A percentile compares a stretch with the other conserved stretches of the same genome.
Conservation (phyloP, 2,113 vertebrate genomes). For the Capreolus pygargus region DNA sequence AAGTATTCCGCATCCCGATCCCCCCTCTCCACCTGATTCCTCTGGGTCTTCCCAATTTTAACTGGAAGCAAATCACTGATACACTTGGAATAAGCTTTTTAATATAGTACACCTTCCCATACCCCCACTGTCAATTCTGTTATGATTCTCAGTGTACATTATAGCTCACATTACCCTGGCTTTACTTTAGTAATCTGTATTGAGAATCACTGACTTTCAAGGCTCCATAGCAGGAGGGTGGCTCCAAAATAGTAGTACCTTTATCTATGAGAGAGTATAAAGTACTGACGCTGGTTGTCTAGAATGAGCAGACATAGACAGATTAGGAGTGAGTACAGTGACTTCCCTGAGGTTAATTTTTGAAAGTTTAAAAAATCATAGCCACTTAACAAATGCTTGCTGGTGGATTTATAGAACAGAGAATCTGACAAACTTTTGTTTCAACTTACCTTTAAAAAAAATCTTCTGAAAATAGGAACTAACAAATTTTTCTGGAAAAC, state of each 20-base stretch:
- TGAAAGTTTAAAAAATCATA: not conserved
- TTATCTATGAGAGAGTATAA: not conserved
- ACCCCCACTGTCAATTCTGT: no score
- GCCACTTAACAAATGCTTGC: not conserved
- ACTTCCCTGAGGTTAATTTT: not conserved
- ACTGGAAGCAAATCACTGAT: not conserved
- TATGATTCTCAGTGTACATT: not conserved
- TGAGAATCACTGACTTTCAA: not conserved
- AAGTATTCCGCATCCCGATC: no score
- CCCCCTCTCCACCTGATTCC: no score
- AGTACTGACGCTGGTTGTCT: not conserved
- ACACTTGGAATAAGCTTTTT: not conserved
- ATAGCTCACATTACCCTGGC: not conserved
- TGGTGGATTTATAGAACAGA: not conserved
- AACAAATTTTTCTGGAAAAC: not conserved
- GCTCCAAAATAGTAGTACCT: not conserved
- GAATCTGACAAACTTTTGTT: not conserved
- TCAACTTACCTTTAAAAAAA: not conserved
- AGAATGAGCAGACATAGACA: not conserved
- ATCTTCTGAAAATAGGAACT: not conserved
- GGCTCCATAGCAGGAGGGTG: not conserved
- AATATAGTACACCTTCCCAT: not conserved
- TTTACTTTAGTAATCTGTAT: not conserved
- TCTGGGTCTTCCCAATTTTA: not conserved
- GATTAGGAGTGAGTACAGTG: not conserved